Conservation (phyloP, 2,113 vertebrate genomes). For the Nerophis ophidion region DNA sequence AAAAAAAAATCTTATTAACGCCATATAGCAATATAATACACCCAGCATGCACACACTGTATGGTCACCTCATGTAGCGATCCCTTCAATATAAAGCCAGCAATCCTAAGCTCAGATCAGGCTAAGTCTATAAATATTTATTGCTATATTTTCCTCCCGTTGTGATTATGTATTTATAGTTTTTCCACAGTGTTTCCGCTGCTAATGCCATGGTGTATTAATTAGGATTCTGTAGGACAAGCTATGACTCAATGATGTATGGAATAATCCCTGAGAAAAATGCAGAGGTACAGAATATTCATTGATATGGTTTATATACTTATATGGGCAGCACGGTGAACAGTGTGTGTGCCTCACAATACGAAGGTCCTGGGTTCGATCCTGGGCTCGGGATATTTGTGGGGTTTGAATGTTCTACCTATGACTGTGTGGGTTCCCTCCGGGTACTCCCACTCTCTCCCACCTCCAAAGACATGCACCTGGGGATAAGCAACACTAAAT, state of each 20-base stretch:
- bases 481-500: too few species aligned
- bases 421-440: too few species aligned
- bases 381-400: too few species aligned
- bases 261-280: conserved; percentile 55
- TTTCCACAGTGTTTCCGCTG: conserved; percentile 14
- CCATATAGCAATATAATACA: conserved; percentile 19
- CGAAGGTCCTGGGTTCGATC: too few species aligned
- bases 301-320: not conserved
- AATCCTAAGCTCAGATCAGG: conserved; percentile 14
- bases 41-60: conserved; percentile 8
- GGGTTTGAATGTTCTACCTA: too few species aligned
- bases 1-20: conserved; percentile 29
- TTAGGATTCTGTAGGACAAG: conserved; percentile 8
- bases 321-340: too few species aligned
- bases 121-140: conserved; percentile 25
- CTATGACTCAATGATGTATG: conserved; percentile 7
- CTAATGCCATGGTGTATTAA: conserved; percentile 17
- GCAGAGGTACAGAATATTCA: conserved; percentile 17
- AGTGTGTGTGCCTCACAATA: too few species aligned
- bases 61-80: conserved; percentile 4
- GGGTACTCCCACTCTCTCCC: too few species aligned
- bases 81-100: conserved; percentile 9
- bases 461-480: too few species aligned
- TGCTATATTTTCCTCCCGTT: conserved; percentile 5
- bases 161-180: conserved; percentile 7